Conservation (phyloP, 2,888 invertebrate species). For the Limenitis camilla region DNA sequence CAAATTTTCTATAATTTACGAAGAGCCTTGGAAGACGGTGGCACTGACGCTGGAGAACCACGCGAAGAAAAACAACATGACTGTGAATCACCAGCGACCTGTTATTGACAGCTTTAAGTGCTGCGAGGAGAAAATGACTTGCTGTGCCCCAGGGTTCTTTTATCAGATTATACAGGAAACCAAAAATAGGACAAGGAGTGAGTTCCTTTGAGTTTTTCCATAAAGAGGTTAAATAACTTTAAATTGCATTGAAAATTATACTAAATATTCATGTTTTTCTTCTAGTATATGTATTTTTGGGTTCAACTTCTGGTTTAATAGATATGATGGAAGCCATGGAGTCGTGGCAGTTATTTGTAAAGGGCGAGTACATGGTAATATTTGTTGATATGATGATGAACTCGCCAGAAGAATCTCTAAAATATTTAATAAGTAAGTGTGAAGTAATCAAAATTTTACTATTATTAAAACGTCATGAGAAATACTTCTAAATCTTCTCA, state of each 20-base stretch:
- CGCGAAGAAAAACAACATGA: constrained; percentile 85
- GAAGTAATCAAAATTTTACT: no score
- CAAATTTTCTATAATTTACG: constrained; percentile 92
- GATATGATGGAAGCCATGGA: constrained; percentile 76
- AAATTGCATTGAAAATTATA: no score
- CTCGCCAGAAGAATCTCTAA: constrained; percentile 80
- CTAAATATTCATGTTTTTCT: neutral
- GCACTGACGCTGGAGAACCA: constrained; percentile 86
- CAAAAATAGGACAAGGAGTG: no score
- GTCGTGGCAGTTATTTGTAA: no score
- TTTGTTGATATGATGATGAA: constrained; percentile 95
- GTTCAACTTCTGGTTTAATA: constrained; percentile 87
- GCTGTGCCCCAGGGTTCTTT: constrained; percentile 87
- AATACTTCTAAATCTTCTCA: no score
- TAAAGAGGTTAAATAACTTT: no score
- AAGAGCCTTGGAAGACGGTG: constrained; percentile 86
- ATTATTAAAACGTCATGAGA: no score
- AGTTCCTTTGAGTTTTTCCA: no score
- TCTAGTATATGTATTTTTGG: constrained; percentile 96
- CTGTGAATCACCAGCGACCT: constrained; percentile 83
- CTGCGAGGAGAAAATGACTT: constrained; percentile 82
- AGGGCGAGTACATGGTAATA: constrained; percentile 76
- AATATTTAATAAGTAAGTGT: constrained; percentile 75
- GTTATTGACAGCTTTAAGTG: constrained; percentile 84
- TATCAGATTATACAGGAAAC: constrained; percentile 89